Evolutionary conservation across 2,797 vertebrate genomes (phyloP), one percentile per base, ranked within the genome.

Genomic region (Notolepis coatsorum): DNA sequence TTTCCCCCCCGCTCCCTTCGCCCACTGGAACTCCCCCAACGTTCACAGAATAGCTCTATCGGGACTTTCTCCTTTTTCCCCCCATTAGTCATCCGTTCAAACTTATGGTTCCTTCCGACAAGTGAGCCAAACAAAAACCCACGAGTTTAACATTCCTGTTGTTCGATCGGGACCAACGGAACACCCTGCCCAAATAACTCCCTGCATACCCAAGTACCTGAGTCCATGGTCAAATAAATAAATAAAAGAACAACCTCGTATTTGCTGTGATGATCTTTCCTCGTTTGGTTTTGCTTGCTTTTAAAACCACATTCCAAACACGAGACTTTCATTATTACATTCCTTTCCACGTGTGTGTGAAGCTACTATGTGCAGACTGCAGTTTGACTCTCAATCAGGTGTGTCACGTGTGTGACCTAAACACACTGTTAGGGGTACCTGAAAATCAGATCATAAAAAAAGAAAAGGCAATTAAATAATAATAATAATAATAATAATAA

Each of bases 211-310:
- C 54, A 74, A 76, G 64, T 55, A 61, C 17, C 49, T 88, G 90
- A 84, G 88, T 51, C 78, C 63, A 73, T 70, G 41, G 17, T n/a
- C n/a, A n/a, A n/a, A n/a, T n/a, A n/a, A n/a, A n/a, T n/a, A n/a
- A n/a, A n/a, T n/a, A n/a, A n/a, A n/a, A n/a, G n/a, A n/a, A n/a
- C n/a, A n/a, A n/a, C n/a, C n/a, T 77, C 80, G 84, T 81, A 90
- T 90, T 84, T 81, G 77, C 69, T 74, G 76, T 60, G 68, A 81
- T 75, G 82, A 83, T 68, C 81, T 86, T 85, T 71, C 89, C 88
- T 84, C 87, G 83, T 91, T 91, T 90, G 82, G 88, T 66, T 78
- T 62, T 70, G 37, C 47, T 24, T 20, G 75, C 57, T 38, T 82
- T 74, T 48, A 77, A 50, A 18, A 68, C 54, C 33, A 21, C 64